These are phyloP conservation scores for Troides aeacus DNA, from an alignment of 2,888 invertebrate genomes.

Conservation along the genomic window DNA sequence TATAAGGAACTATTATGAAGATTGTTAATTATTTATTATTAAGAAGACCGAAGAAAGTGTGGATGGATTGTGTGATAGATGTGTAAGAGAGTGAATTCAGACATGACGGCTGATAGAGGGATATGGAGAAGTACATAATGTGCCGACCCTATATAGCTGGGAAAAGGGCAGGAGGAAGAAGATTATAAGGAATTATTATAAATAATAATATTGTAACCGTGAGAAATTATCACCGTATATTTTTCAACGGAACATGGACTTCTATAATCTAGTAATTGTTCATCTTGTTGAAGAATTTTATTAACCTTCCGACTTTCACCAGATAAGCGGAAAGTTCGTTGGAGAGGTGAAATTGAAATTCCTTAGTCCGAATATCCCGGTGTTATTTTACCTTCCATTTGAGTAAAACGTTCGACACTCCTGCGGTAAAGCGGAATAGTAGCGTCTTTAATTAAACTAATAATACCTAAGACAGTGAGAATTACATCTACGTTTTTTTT, in stretches of 20 bases:
- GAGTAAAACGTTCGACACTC: constrained; percentile 4
- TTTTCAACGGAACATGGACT: background rate
- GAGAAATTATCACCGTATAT: background rate
- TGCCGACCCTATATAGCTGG: too few relatives aligned
- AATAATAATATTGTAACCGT: background rate
- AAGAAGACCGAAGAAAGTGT: too few relatives aligned
- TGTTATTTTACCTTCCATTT: constrained; percentile 21
- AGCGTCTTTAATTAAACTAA: constrained; percentile 1
- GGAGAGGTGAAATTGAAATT: constrained; percentile 26
- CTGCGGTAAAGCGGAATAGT: constrained; percentile 3
- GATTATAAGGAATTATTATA: too few relatives aligned
- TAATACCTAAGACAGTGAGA: background rate
- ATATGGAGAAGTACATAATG: too few relatives aligned
- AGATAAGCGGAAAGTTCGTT: constrained; percentile 12
- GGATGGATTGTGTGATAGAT: too few relatives aligned
- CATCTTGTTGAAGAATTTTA: constrained; percentile 8
- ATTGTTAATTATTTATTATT: too few relatives aligned
- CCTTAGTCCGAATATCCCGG: constrained; percentile 18
- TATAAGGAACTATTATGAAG: too few relatives aligned
- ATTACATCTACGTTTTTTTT: too few relatives aligned
- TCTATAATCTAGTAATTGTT: background rate
- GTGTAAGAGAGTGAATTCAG: too few relatives aligned
- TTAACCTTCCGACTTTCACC: constrained; percentile 10
- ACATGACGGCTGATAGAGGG: too few relatives aligned
- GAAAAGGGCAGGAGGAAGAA: too few relatives aligned